A percentile compares a stretch with the other conserved stretches of the same genome.
Evolutionary conservation across 2,888 invertebrate species (phyloP).

Genomic region (Masnerella sp.): DNA sequence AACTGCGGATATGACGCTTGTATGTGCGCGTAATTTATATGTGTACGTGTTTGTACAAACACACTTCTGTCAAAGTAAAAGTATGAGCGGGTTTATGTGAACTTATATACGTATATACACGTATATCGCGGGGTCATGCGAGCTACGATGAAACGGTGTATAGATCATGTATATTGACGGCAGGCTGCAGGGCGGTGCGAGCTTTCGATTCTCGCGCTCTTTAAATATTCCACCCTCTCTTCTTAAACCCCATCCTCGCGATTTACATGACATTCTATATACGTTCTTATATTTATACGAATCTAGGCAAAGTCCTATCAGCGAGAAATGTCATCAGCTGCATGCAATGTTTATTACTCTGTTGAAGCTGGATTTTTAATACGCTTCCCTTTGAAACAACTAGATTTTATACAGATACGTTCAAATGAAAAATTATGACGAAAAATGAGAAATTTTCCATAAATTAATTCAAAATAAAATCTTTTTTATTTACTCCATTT

Average conservation of each 20-base stretch:
- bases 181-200: slow-evolving; percentile 66
- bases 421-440: no score
- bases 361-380: no score
- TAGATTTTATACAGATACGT: no score
- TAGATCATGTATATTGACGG: slow-evolving; percentile 73
- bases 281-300: slow-evolving; percentile 53
- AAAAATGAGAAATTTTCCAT: no score
- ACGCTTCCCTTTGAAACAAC: no score
- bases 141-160: slow-evolving; percentile 66
- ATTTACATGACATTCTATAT: slow-evolving; percentile 64
- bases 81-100: slow-evolving; percentile 37
- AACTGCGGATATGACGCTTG: slow-evolving; percentile 68
- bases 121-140: slow-evolving; percentile 43
- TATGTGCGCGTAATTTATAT: slow-evolving; percentile 58
- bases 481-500: no score
- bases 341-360: no score
- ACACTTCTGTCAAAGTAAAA: slow-evolving; percentile 39
- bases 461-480: no score
- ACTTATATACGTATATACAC: slow-evolving; percentile 42
- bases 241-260: slow-evolving; percentile 33
- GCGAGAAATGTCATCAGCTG: no score
- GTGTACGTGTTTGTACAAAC: slow-evolving; percentile 52
- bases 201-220: slow-evolving; percentile 71
- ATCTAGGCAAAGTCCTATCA: slow-evolving; percentile 19
- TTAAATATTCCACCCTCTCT: slow-evolving; percentile 69